Conservation (phyloP, 2,797 vertebrate species). For the Melanogrammus aeglefinus region DNA sequence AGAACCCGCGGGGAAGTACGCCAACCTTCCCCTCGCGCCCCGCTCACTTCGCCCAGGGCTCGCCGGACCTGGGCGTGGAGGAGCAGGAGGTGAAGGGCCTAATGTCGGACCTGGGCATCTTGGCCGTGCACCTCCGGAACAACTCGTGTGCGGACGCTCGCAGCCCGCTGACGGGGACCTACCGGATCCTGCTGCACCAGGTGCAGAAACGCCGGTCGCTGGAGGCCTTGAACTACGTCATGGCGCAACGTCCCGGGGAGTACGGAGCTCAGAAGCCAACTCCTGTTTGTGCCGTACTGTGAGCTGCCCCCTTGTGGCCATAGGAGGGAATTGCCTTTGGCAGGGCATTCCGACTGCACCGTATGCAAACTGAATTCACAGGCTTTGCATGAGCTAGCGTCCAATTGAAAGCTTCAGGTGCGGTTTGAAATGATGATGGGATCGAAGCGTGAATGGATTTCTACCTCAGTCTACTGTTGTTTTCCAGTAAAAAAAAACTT, state of each 20-base stretch:
- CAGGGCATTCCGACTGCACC: too few species aligned
- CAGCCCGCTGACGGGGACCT: constrained; percentile 72
- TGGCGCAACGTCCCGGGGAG: constrained; percentile 55
- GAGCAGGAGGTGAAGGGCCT: constrained; percentile 68
- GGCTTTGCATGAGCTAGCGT: too few species aligned
- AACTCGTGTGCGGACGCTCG: constrained; percentile 60
- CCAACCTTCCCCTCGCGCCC: constrained; percentile 59
- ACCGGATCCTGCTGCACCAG: constrained; percentile 74
- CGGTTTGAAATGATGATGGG: too few species aligned
- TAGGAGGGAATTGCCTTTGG: background rate
- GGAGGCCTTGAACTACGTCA: constrained; percentile 61
- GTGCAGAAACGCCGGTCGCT: constrained; percentile 69
- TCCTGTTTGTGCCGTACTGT: constrained; percentile 69
- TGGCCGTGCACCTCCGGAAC: constrained; percentile 66
- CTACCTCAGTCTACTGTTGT: too few species aligned
- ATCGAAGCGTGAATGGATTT: too few species aligned
- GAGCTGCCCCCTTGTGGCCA: background rate
- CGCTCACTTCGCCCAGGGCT: constrained; percentile 52
- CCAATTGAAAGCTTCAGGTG: too few species aligned
- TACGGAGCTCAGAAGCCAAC: constrained; percentile 42
- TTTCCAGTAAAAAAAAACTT: too few species aligned
- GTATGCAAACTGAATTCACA: too few species aligned
- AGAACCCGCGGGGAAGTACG: constrained; percentile 62
- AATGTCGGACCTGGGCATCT: constrained; percentile 67
- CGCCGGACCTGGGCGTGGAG: constrained; percentile 55